A percentile compares a stretch with the other conserved stretches of the same genome.
phyloP scores from a whole-genome alignment of 1,140 invertebrate genomes.

The Lamellibrachia luymesi region DNA sequence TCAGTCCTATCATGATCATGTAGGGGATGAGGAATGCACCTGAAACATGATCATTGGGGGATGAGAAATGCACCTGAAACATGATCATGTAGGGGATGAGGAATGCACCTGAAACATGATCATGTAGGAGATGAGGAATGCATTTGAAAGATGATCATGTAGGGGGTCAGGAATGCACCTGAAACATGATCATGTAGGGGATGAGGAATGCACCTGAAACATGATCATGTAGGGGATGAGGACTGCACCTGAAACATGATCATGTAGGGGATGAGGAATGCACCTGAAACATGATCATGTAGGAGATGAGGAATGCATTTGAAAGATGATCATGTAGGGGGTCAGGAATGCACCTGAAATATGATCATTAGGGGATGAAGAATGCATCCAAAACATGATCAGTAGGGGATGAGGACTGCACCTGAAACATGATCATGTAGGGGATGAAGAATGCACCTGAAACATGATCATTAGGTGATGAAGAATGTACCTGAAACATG shows the following conservation, averaged over 20 bases:
- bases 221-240: slow-evolving; percentile 28
- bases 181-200: slow-evolving; percentile 31
- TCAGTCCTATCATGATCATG: slow-evolving; percentile 30
- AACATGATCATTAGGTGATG: too few relatives aligned
- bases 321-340: slow-evolving; percentile 22
- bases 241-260: slow-evolving; percentile 8
- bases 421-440: too few relatives aligned
- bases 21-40: slow-evolving; percentile 36
- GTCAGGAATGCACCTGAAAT: slow-evolving; percentile 33
- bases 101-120: too few relatives aligned
- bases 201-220: slow-evolving; percentile 33
- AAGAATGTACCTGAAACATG: too few relatives aligned
- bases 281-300: too few relatives aligned
- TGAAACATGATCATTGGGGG: slow-evolving; percentile 25
- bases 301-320: too few relatives aligned
- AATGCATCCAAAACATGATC: slow-evolving; percentile 27
- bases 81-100: too few relatives aligned
- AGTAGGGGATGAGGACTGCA: slow-evolving; percentile 32
- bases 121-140: too few relatives aligned
- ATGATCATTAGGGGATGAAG: slow-evolving; percentile 34
- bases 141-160: neutral
- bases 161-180: slow-evolving; percentile 35
- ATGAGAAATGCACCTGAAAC: slow-evolving; percentile 25
- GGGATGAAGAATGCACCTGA: too few relatives aligned
- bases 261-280: too few relatives aligned